phyloP scores from a whole-genome alignment of 2,888 invertebrate genomes.

The Limnephilus marmoratus region DNA sequence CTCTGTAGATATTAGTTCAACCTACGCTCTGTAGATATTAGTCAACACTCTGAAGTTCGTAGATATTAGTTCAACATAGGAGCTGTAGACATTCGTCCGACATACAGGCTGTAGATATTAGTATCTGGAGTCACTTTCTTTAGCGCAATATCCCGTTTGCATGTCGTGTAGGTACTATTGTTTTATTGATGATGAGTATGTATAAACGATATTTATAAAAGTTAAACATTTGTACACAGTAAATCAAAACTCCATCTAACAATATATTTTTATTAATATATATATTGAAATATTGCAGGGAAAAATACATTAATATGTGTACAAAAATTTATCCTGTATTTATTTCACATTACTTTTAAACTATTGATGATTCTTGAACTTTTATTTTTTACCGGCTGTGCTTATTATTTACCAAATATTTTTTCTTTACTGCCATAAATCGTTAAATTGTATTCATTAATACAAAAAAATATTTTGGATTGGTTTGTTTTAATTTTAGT shows the following conservation, averaged over 20 bases:
- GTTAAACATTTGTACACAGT: background rate
- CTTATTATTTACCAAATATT: background rate
- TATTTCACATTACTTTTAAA: background rate
- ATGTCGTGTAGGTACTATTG: background rate
- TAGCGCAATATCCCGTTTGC: background rate
- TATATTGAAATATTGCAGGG: background rate
- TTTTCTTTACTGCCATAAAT: background rate
- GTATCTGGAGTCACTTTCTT: background rate
- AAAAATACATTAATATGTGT: background rate
- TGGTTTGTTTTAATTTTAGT: background rate
- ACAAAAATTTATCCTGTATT: background rate
- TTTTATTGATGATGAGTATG: background rate
- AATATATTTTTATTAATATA: background rate
- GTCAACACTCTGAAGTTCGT: no score
- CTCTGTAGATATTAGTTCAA: no score
- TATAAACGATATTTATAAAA: background rate
- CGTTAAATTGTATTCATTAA: background rate
- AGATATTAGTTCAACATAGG: no score
- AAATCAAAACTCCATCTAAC: background rate
- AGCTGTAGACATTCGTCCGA: no score
- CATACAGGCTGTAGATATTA: no score
- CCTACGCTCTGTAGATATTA: no score
- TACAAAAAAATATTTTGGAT: background rate
- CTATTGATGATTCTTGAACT: background rate
- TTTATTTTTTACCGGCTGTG: background rate